Percentiles rank a stretch among this genome's conserved stretches.
phyloP scores from a whole-genome alignment of 2,888 invertebrate species.

The Rhaphigaster nebulosa region DNA sequence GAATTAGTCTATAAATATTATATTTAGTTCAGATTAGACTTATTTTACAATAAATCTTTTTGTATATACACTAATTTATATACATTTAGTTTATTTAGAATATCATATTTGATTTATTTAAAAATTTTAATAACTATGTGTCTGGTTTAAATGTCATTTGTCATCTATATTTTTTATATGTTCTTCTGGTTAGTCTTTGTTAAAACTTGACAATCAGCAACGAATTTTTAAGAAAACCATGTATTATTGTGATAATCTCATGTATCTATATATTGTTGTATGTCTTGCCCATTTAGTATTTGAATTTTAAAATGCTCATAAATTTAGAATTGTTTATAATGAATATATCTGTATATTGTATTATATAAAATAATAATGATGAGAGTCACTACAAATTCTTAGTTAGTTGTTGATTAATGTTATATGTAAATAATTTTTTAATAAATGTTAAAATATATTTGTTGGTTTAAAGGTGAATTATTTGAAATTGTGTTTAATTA shows the following conservation, averaged over 20 bases:
- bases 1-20: neutral
- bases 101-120: neutral
- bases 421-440: slow-evolving; percentile 36
- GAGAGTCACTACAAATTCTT: neutral
- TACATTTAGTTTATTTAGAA: neutral
- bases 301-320: neutral
- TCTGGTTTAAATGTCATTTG: neutral
- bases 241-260: slow-evolving; percentile 41
- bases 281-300: slow-evolving; percentile 10
- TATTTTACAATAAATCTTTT: neutral
- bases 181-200: neutral
- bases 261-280: neutral
- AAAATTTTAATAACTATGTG: neutral
- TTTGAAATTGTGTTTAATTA: neutral
- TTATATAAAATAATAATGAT: neutral
- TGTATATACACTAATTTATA: neutral
- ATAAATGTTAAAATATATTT: neutral
- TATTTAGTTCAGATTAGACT: neutral
- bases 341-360: neutral
- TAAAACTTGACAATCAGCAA: slow-evolving; percentile 31
- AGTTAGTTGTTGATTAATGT: neutral
- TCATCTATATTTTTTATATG: neutral
- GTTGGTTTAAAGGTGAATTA: neutral
- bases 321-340: neutral
- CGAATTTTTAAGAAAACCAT: neutral